Conservation (phyloP, 35 echinoderm and acorn worm species). For the Chiridota heheva region DNA sequence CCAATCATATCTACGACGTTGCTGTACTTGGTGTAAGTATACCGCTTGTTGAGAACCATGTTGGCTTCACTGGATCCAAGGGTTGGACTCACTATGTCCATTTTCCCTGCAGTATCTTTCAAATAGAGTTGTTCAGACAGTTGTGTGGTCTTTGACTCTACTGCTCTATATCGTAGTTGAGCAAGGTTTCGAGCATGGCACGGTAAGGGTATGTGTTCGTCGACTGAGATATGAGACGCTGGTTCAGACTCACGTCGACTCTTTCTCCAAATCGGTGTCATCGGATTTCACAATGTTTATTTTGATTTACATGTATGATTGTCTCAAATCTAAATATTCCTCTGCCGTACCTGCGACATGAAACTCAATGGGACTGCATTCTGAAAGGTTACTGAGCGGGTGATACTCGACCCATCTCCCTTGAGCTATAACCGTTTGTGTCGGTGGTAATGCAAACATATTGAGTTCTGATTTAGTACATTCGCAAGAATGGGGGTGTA, state of each 20-base stretch:
- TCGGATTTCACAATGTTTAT: conserved; percentile 31
- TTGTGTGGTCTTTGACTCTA: too few species aligned
- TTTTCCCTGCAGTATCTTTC: conserved; percentile 55
- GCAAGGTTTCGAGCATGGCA: conserved; percentile 42
- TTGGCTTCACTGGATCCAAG: not conserved
- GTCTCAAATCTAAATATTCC: conserved; percentile 53
- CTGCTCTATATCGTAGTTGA: conserved; percentile 22
- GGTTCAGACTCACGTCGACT: conserved; percentile 56
- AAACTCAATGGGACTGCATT: conserved; percentile 53
- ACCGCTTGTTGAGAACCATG: conserved; percentile 39
- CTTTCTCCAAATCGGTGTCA: not conserved
- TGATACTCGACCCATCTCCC: conserved; percentile 53
- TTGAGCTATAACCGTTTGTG: conserved; percentile 41
- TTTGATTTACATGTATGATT: conserved; percentile 37
- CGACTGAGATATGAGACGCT: conserved; percentile 27
- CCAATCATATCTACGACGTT: conserved; percentile 31
- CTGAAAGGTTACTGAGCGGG: conserved; percentile 36
- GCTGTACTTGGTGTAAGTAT: conserved; percentile 2
- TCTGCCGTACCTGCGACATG: conserved; percentile 43
- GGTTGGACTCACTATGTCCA: not conserved
- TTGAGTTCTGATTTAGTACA: conserved; percentile 47
- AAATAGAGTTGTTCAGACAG: conserved; percentile 33
- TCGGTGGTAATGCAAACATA: conserved; percentile 44
- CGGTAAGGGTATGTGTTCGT: conserved; percentile 67
- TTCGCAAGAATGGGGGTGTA: conserved; percentile 35